Base-by-base conservation (phyloP, 2,888 invertebrate genomes). In the Spialia ferax region DNA sequence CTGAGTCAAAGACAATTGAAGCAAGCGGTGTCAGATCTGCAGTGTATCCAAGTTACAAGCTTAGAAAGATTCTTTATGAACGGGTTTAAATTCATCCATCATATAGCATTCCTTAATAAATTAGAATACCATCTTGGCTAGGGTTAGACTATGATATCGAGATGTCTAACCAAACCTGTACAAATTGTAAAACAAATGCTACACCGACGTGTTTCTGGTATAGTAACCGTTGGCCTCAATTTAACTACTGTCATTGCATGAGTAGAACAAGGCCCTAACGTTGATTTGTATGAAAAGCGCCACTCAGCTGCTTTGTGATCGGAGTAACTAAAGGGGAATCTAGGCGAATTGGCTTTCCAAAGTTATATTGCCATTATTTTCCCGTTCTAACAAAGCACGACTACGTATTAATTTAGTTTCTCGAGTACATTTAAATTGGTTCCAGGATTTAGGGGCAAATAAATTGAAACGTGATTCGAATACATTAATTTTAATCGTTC, bases 391-490 rank as follows among this genome's bases (percentile, higher is more conserved):
- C 54, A 48, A 67, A 55, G 54, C 66, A 45, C 61, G 45, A 61
- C 45, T 67, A 61, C 38, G 23, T 63, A 67, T 67, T 67, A 54
- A 67, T 55, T 67, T 67, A 67, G 59, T 67, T 60, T 54, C 29
- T 22, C 38, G 60, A 66, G 42, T 60, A 66, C 54, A 66, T 66
- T 66, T 54, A 66, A 60, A 66, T 60, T 60, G 66, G 54, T 60
- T 60, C 42, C 60, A 45, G 60, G 54, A 60, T 66, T 66, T 60
- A 66, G 60, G 26, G 59, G n/a, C 60, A 50, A 66, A 66, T 60
- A 66, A 66, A 66, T 65, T 59, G 42, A 60, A 45, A 66, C 65
- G 52, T 65, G 65, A 54, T 66, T 60, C 50, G 65, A 66, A 35
- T 65, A 50, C 50, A 29, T 22, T 65, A 11, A 65, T 52, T 56